phyloP scores from a whole-genome alignment of 1,140 invertebrate genomes.

The Ceratitis capitata region DNA sequence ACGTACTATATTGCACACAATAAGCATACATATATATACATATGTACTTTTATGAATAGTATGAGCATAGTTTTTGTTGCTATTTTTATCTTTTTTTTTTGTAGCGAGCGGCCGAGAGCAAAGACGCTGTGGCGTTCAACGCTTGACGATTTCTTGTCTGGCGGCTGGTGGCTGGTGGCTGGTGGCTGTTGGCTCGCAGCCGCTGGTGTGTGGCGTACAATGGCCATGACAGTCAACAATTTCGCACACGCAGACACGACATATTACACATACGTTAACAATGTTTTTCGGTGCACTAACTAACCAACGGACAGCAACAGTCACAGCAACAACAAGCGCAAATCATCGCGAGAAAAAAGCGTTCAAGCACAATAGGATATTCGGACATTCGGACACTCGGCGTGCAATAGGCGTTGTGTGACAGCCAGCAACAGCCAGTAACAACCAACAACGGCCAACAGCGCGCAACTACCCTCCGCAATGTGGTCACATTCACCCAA shows the following conservation, averaged over 20 bases:
- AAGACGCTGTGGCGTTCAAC: background rate
- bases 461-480: too few species aligned
- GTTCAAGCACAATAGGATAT: background rate
- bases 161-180: too few species aligned
- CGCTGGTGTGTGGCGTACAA: background rate
- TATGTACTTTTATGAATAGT: background rate
- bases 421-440: background rate
- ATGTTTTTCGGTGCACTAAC: background rate
- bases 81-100: too few species aligned
- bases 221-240: slow-evolving; percentile 22
- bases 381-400: too few species aligned
- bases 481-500: slow-evolving; percentile 36
- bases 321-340: background rate
- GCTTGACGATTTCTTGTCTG: background rate
- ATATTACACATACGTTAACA: slow-evolving; percentile 32
- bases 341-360: background rate
- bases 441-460: background rate
- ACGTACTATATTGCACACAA: background rate
- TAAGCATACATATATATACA: background rate
- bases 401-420: background rate
- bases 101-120: too few species aligned
- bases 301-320: background rate
- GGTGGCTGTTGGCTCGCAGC: background rate
- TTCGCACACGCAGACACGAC: slow-evolving; percentile 31
- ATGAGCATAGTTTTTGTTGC: too few species aligned